phyloP scores from a whole-genome alignment of 2,888 invertebrate species.

The Melolontha melolontha region DNA sequence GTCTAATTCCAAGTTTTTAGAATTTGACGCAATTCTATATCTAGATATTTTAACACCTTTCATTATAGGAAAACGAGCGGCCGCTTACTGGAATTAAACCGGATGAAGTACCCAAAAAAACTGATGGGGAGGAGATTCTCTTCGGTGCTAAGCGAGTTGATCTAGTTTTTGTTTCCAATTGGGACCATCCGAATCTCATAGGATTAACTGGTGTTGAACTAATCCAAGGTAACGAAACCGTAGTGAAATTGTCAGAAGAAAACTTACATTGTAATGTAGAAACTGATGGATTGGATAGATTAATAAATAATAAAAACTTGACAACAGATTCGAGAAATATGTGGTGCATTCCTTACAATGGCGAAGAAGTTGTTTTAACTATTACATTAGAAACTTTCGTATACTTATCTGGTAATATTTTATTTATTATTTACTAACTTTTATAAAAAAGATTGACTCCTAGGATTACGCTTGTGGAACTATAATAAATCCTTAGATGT shows the following conservation, averaged over 20 bases:
- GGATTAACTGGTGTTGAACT: slow-evolving; percentile 73
- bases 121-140: slow-evolving; percentile 55
- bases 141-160: slow-evolving; percentile 64
- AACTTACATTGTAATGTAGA: slow-evolving; percentile 54
- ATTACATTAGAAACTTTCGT: slow-evolving; percentile 56
- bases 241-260: slow-evolving; percentile 52
- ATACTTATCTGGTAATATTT: slow-evolving; percentile 57
- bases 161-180: slow-evolving; percentile 72
- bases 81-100: slow-evolving; percentile 38
- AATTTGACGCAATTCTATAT: too few relatives aligned
- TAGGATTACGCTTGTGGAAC: slow-evolving; percentile 82
- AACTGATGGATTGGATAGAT: slow-evolving; percentile 54
- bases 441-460: slow-evolving; percentile 45
- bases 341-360: slow-evolving; percentile 69
- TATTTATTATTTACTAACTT: too few relatives aligned
- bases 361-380: slow-evolving; percentile 55
- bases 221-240: slow-evolving; percentile 64
- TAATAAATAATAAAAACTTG: slow-evolving; percentile 78
- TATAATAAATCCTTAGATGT: slow-evolving; percentile 81
- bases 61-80: slow-evolving; percentile 26
- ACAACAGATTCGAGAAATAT: slow-evolving; percentile 76
- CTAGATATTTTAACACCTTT: background rate
- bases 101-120: slow-evolving; percentile 19
- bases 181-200: slow-evolving; percentile 73
- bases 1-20: background rate